phyloP scores from a whole-genome alignment of 2,888 invertebrate species.

The Aleiodes testaceus region DNA sequence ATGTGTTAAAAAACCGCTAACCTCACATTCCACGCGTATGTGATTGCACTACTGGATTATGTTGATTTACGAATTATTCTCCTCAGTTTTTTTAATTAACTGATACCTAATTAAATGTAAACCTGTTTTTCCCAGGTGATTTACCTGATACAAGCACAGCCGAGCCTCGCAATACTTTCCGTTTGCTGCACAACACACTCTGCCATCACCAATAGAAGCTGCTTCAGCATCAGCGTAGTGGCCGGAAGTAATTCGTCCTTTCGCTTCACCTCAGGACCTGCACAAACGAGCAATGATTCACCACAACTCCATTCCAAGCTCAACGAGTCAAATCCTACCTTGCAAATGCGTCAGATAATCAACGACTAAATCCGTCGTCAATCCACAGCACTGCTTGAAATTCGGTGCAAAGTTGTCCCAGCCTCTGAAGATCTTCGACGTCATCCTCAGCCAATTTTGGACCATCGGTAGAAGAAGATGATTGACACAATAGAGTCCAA shows the following conservation, averaged over 20 bases:
- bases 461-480: slow-evolving; percentile 93
- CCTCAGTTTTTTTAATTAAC: too few species aligned
- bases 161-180: slow-evolving; percentile 91
- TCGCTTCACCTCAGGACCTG: slow-evolving; percentile 61
- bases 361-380: slow-evolving; percentile 92
- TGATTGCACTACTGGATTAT: slow-evolving; percentile 19
- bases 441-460: slow-evolving; percentile 90
- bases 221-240: slow-evolving; percentile 86
- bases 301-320: slow-evolving; percentile 61
- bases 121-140: too few species aligned
- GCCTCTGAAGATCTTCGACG: slow-evolving; percentile 81
- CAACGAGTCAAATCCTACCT: slow-evolving; percentile 70
- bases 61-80: background rate
- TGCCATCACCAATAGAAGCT: slow-evolving; percentile 87
- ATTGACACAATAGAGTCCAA: slow-evolving; percentile 93
- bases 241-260: slow-evolving; percentile 69
- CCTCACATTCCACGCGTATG: slow-evolving; percentile 36
- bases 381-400: slow-evolving; percentile 95
- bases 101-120: too few species aligned
- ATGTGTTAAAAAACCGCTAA: slow-evolving; percentile 35
- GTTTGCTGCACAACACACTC: slow-evolving; percentile 94
- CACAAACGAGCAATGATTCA: background rate
- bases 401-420: slow-evolving; percentile 88
- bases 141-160: slow-evolving; percentile 89
- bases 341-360: slow-evolving; percentile 86